Base-by-base conservation (phyloP, 2,797 vertebrate species). In the Podargus strigoides region DNA sequence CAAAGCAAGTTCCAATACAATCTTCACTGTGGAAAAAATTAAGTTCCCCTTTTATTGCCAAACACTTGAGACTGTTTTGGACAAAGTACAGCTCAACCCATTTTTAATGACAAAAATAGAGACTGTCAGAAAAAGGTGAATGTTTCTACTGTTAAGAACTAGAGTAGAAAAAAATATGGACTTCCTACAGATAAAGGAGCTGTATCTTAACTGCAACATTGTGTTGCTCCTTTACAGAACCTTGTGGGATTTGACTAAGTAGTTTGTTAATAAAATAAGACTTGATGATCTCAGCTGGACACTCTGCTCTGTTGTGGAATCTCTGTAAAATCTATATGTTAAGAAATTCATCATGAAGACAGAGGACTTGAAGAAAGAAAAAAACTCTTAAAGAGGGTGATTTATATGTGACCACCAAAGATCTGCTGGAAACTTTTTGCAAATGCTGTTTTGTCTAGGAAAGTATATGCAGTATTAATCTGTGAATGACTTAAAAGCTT, bases 1-100 rank as follows among this genome's bases (percentile, higher is more conserved):
- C 89, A 91, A 94, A 93, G 89, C 82, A 86, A 92, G 85, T 93
- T 96, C 96, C 95, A 95, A 94, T 89, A 90, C 75, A 74, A 52
- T 97, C 93, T 96, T 96, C 62, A 84, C 86, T 85, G 81, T 95
- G 97, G 96, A 97, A 97, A 97, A 97, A 97, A 97, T 87, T 87
- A 86, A 91, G 72, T 93, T 94, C 67, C 52, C 23, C 39, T 94
- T 85, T 84, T 92, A 77, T 96, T 97, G 97, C 97, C 96, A 97
- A 96, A 94, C 87, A 90, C 90, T 96, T 84, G 86, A 92, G 95
- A 96, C 96, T 96, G 85, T 96, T 97, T 96, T 97, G 94, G 96
- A 94, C 94, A 93, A 96, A 94, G 69, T 79, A 85, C 67, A 78
- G 62, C 76, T 92, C 50, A 36, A 67, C 53, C 78, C 55, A 62